Base-by-base conservation (phyloP, 1,140 invertebrate genomes). In the Musca vetustissima region DNA sequence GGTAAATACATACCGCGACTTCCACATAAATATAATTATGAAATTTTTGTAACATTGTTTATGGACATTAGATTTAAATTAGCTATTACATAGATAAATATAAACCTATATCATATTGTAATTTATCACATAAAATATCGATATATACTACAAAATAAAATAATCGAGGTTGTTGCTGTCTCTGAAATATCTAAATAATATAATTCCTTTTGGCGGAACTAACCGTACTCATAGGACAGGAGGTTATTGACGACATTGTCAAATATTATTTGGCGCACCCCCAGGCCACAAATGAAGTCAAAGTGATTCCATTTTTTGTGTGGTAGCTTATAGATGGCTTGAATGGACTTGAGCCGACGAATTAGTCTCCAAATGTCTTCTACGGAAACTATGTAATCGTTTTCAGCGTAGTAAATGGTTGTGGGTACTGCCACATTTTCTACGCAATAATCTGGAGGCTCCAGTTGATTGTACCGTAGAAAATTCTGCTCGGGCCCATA, bases 281-380 rank as follows among this genome's bases (percentile, higher is more conserved):
- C 85, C 43, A 85, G 84, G 0, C 88, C 90, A 81, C 87, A 91
- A 69, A 88, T 86, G 81, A 91, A 92, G 79, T 92, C 90, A 72
- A 91, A 85, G 74, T 92, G 89, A 78, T 89, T 91, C 83, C 91
- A 93, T 21, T 87, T 82, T 49, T 85, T 82, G 68, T 86, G 84
- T 0, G 87, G 85, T 1, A 92, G 85, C 76, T 85, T 81, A 50
- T 81, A 81, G 9, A 76, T 73, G 8, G 77, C 76, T 24, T 75
- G 71, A 61, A 76, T 83, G 78, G 77, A 81, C 55, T 66, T 77
- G 49, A 81, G 57, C 1, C 79, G 76, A 11, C 70, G 70, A 0
- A 82, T 78, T 36, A 91, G 78, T 70, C 80, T 82, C 69, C 85
- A 80, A 1, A 92, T 87, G 75, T 93, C 90, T 82, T 88, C 80